These are phyloP conservation scores for Phlogophora meticulosa DNA, from an alignment of 2,888 invertebrate genomes.

Conservation along the genomic window DNA sequence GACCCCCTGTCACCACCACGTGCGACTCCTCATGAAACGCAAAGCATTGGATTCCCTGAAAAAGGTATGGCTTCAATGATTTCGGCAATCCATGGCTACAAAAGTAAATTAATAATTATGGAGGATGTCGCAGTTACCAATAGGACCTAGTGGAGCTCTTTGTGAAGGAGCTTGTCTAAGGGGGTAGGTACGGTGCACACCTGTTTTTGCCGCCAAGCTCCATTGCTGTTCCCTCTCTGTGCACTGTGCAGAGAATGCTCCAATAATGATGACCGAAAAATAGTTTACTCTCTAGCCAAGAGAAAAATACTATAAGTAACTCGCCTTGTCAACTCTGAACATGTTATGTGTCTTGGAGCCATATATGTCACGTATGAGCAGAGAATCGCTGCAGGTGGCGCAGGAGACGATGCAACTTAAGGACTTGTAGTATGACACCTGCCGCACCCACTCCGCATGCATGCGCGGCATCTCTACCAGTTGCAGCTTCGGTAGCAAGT, in stretches of 20 bases:
- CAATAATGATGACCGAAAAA: no score
- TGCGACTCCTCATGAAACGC: slow-evolving; percentile 91
- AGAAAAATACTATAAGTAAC: no score
- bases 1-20: slow-evolving; percentile 93
- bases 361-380: slow-evolving; percentile 92
- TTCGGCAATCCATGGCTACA: neutral
- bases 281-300: no score
- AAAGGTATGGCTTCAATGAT: neutral
- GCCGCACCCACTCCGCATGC: slow-evolving; percentile 93
- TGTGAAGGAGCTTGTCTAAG: neutral
- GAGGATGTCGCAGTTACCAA: neutral
- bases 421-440: slow-evolving; percentile 93
- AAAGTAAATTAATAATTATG: neutral
- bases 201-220: neutral
- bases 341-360: slow-evolving; percentile 90
- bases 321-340: slow-evolving; percentile 90
- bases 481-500: slow-evolving; percentile 86
- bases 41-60: slow-evolving; percentile 92
- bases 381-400: slow-evolving; percentile 91
- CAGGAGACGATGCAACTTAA: slow-evolving; percentile 94
- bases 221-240: neutral
- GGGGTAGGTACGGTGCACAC: no score
- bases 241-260: neutral
- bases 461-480: slow-evolving; percentile 90
- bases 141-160: neutral